Evolutionary conservation across 2,113 vertebrate genomes (phyloP).

Genomic region (Syngnathus scovelli): DNA sequence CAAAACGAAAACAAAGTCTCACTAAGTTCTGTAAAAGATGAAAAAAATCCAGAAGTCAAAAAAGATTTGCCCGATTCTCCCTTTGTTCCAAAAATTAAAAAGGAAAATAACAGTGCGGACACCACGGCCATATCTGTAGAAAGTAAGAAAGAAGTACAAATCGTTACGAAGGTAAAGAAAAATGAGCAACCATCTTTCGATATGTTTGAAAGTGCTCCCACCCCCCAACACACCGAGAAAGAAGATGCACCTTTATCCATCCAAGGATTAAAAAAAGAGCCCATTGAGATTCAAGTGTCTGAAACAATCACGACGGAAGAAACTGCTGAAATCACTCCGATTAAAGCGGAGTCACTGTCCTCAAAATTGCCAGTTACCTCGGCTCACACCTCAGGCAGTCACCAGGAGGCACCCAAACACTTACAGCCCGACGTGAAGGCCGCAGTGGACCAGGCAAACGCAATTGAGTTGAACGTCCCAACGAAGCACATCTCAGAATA

Average conservation of each 20-base stretch:
- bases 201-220: conserved; percentile 41
- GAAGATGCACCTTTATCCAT: conserved; percentile 22
- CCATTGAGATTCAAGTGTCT: conserved; percentile 9
- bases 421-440: neutral
- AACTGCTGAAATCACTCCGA: conserved; percentile 6
- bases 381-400: conserved; percentile 8
- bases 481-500: conserved; percentile 46
- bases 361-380: conserved; percentile 17
- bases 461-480: conserved; percentile 1
- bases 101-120: conserved; percentile 17
- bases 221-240: conserved; percentile 26
- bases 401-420: conserved; percentile 7
- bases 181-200: conserved; percentile 37
- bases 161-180: conserved; percentile 47
- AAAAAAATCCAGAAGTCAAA: conserved; percentile 9
- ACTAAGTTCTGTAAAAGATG: conserved; percentile 12
- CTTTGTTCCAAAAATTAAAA: conserved; percentile 17
- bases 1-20: conserved; percentile 33
- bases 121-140: conserved; percentile 5
- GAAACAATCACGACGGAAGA: conserved; percentile 19
- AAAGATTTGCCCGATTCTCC: conserved; percentile 16
- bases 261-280: conserved; percentile 9
- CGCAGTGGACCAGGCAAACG: conserved; percentile 6
- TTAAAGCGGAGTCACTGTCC: conserved; percentile 49
- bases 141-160: conserved; percentile 5